A percentile compares a stretch with the other conserved stretches of the same genome.
Conservation (phyloP, 2,797 vertebrate species). For the Micromesistius poutassou region DNA sequence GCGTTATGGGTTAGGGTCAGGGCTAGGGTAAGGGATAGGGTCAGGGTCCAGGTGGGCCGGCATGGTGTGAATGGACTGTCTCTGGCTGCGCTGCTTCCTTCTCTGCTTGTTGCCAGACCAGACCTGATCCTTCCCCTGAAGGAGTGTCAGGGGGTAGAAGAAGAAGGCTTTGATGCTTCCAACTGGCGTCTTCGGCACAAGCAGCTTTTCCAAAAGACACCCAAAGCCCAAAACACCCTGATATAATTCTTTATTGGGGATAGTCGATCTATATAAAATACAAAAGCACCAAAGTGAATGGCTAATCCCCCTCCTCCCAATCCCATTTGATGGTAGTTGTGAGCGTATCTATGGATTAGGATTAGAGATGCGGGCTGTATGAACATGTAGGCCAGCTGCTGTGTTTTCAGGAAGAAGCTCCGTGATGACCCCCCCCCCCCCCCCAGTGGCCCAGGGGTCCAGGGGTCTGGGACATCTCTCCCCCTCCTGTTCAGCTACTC, state of each 20-base stretch:
- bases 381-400: conserved; percentile 19
- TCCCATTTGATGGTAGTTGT: conserved; percentile 8
- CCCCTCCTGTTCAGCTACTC: too few relatives aligned
- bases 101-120: conserved; percentile 11
- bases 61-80: conserved; percentile 13
- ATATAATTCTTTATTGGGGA: neutral
- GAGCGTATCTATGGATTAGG: conserved; percentile 66
- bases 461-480: too few relatives aligned
- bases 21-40: too few relatives aligned
- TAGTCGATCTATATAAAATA: neutral
- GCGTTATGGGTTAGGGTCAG: too few relatives aligned
- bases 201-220: neutral
- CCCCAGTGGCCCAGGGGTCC: too few relatives aligned
- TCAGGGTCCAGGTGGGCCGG: conserved; percentile 10
- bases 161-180: neutral
- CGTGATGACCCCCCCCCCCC: conserved; percentile 25
- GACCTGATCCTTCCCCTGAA: neutral
- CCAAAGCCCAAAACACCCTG: neutral
- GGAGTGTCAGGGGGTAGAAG: neutral
- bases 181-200: neutral
- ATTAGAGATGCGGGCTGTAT: conserved; percentile 58
- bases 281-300: neutral
- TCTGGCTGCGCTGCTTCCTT: conserved; percentile 17
- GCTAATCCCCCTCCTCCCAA: conserved; percentile 38
- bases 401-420: conserved; percentile 47